Percentiles rank a stretch among this genome's conserved stretches.
phyloP scores from a whole-genome alignment of 2,797 vertebrate genomes.

The Eurystomus glaucurus region DNA sequence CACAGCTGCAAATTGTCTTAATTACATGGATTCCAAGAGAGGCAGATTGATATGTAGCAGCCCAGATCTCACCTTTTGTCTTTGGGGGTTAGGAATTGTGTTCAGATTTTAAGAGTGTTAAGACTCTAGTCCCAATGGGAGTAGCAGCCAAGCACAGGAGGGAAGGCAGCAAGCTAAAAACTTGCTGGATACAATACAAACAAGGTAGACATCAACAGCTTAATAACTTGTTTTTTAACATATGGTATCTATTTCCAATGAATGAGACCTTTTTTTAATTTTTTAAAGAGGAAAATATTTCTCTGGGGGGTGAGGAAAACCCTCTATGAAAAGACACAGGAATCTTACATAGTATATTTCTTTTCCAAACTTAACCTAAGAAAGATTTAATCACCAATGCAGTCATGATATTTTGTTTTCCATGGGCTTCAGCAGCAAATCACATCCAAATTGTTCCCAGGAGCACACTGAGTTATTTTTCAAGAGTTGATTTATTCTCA shows the following conservation, averaged over 20 bases:
- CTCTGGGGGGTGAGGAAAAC: background rate
- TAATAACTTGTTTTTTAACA: background rate
- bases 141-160: background rate
- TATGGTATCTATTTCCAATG: background rate
- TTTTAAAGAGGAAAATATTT: background rate
- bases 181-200: background rate
- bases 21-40: background rate
- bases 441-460: slow-evolving; percentile 62
- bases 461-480: slow-evolving; percentile 56
- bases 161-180: background rate
- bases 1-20: background rate
- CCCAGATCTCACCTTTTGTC: background rate
- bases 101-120: background rate
- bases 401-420: slow-evolving; percentile 48
- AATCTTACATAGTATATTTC: slow-evolving; percentile 8
- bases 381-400: background rate
- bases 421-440: slow-evolving; percentile 59
- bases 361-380: background rate
- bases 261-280: background rate
- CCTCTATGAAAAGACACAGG: background rate
- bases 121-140: background rate
- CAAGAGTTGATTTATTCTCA: slow-evolving; percentile 68
- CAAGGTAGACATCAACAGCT: background rate
- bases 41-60: background rate
- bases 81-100: background rate